Evolutionary conservation across 2,113 vertebrate genomes (phyloP), one percentile per base, ranked within the genome.

Genomic region (Electrona antarctica): DNA sequence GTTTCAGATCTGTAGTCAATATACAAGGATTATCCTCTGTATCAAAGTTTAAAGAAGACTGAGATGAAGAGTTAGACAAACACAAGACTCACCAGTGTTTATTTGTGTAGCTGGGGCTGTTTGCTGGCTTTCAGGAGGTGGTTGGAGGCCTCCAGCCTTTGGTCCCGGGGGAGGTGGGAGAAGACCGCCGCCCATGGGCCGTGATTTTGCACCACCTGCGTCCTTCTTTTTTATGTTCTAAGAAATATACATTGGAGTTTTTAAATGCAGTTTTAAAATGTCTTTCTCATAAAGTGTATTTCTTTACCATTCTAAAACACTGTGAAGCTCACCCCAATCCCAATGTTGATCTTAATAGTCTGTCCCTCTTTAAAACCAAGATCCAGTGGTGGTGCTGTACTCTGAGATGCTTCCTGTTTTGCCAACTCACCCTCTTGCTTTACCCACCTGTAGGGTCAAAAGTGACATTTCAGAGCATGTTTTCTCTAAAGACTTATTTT

Each of bases 301-400:
- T 56, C 45, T 12, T 28, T 15, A 50, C n/a, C 21, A 41, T 41
- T 41, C 33, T 41, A 4, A 41, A 41, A 41, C 33, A 41, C 3
- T 41, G 33, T 41, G 33, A 41, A 41, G 21, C 95, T 95, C 90
- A 99, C 98, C 86, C 95, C 96, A 0, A 99, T 96, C 86, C 95
- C 96, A 0, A 99, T 96, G 92, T 89, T 97, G 78, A 99, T 95
- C 76, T 96, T 99, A 90, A 99, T 99, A 33, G 97, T 99, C 84
- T 99, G 96, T 1, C 98, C 98, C 47, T 99, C 98, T 89, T 99
- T 99, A 88, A 99, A 98, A 84, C 98, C 92, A 59, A 99, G 91
- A 82, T 99, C 97, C 74, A 99, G 88, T 55, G 94, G 97, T 8
- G 97, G 97, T 1, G 90, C 93, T 0, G 89, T 56, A 13, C 90